phyloP scores from a whole-genome alignment of 2,888 invertebrate species.

The Pasiphila rectangulata region DNA sequence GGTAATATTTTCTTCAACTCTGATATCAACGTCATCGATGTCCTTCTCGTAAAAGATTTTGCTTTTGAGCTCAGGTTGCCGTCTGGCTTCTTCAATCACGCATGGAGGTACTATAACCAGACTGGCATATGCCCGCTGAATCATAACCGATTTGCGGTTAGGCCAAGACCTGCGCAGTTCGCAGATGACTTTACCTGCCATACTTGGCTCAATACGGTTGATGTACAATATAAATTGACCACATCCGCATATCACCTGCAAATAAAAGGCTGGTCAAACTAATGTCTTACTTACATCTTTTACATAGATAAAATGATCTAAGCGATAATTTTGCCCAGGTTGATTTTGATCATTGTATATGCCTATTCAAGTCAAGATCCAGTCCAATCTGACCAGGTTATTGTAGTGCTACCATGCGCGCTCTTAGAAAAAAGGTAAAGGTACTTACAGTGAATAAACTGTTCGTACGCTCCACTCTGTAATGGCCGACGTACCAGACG shows the following conservation, averaged over 20 bases:
- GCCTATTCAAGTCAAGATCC: too few species aligned
- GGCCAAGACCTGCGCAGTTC: slow-evolving; percentile 36
- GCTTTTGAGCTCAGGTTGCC: not conserved
- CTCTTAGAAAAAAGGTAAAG: too few species aligned
- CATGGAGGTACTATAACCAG: slow-evolving; percentile 20
- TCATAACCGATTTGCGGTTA: slow-evolving; percentile 26
- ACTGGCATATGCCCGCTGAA: slow-evolving; percentile 26
- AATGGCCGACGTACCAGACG: slow-evolving; percentile 42
- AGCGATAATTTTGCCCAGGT: too few species aligned
- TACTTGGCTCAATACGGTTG: slow-evolving; percentile 37
- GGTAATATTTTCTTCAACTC: not conserved
- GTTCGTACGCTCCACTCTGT: slow-evolving; percentile 40
- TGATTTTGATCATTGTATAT: too few species aligned
- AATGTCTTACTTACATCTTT: too few species aligned
- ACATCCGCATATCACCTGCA: slow-evolving; percentile 36
- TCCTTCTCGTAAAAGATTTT: slow-evolving; percentile 6
- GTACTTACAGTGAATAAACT: slow-evolving; percentile 44
- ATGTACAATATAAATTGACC: slow-evolving; percentile 39
- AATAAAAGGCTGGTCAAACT: not conserved
- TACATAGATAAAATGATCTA: too few species aligned
- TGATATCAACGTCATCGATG: not conserved
- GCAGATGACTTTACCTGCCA: slow-evolving; percentile 40
- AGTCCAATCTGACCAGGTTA: too few species aligned
- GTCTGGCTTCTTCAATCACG: slow-evolving; percentile 5
- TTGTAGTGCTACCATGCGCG: too few species aligned